Conservation (phyloP, 2,113 vertebrate species). For the Diglossa brunneiventris region DNA sequence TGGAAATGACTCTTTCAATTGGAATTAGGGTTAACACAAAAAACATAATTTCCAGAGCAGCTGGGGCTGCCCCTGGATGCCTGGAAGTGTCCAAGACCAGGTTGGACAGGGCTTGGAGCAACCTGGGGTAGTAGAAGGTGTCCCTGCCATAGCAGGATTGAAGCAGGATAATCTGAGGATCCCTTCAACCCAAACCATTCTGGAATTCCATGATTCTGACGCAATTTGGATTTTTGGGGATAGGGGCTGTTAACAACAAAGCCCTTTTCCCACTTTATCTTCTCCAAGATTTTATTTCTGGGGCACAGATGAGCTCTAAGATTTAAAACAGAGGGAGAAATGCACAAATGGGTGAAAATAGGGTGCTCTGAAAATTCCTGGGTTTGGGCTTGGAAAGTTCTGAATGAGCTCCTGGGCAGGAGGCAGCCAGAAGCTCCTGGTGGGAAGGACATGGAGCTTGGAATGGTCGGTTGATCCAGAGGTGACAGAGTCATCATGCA, state of each 20-base stretch:
- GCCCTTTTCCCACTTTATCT: not conserved
- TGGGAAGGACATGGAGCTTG: rapidly evolving
- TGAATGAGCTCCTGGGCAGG: not conserved
- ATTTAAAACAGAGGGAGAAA: not conserved
- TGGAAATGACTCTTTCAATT: rapidly evolving
- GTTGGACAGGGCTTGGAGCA: not conserved
- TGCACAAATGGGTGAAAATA: rapidly evolving
- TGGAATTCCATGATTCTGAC: not conserved
- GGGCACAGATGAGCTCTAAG: not conserved
- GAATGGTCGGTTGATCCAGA: not conserved
- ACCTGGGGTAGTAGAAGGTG: rapidly evolving
- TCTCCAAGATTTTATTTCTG: not conserved
- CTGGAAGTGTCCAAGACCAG: not conserved
- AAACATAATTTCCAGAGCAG: not conserved
- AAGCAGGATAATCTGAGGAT: not conserved
- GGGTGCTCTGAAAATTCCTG: not conserved
- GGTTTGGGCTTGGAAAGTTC: not conserved
- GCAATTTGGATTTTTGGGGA: not conserved
- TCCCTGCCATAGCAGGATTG: not conserved
- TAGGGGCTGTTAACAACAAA: rapidly evolving
- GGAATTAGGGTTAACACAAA: not conserved
- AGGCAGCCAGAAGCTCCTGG: not conserved
- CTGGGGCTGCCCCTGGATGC: not conserved
- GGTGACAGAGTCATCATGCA: not conserved
- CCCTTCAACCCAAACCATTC: not conserved